phyloP scores from a whole-genome alignment of 1,140 invertebrate species.

The Platyscapa corneri region DNA sequence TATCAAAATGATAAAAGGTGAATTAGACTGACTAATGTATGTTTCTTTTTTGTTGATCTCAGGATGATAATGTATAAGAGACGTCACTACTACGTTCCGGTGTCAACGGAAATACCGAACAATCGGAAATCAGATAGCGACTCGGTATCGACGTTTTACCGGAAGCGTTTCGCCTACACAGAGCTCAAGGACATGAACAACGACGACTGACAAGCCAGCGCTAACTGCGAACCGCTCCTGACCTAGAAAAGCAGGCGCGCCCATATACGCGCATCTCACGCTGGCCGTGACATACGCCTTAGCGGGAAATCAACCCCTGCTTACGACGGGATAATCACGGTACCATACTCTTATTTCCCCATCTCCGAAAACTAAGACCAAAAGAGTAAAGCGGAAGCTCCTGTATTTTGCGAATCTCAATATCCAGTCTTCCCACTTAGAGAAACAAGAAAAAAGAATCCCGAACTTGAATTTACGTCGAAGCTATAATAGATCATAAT shows the following conservation, averaged over 20 bases:
- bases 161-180: slow-evolving; percentile 70
- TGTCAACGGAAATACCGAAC: slow-evolving; percentile 62
- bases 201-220: slow-evolving; percentile 65
- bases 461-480: neutral
- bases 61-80: slow-evolving; percentile 72
- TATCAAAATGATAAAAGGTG: neutral
- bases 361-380: neutral
- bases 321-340: neutral
- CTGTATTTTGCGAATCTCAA: neutral
- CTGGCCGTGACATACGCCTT: neutral
- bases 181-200: slow-evolving; percentile 72
- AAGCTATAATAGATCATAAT: neutral
- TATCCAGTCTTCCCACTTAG: neutral
- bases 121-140: slow-evolving; percentile 53
- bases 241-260: neutral
- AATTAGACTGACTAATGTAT: neutral
- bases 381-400: neutral
- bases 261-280: neutral
- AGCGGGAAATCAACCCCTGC: neutral
- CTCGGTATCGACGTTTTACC: slow-evolving; percentile 57
- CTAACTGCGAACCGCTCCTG: slow-evolving; percentile 42
- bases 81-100: slow-evolving; percentile 66
- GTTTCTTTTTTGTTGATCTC: slow-evolving; percentile 50
- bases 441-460: neutral
- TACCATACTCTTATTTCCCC: neutral